phyloP scores from a whole-genome alignment of 2,888 invertebrate species.

The Drosophila monieri region DNA sequence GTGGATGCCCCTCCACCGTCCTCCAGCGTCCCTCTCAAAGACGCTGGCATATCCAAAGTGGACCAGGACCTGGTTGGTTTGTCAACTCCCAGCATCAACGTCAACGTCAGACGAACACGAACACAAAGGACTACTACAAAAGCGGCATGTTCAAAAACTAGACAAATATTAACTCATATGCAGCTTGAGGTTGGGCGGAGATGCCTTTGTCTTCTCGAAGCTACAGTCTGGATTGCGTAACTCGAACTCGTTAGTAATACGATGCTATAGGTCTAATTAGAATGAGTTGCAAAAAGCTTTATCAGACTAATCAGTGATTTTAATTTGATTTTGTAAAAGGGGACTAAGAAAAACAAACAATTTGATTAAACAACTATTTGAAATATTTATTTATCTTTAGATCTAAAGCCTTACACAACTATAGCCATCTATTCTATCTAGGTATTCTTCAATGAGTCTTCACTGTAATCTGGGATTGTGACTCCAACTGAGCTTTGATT shows the following conservation, averaged over 20 bases:
- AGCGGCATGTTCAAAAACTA: slow-evolving; percentile 69
- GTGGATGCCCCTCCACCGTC: slow-evolving; percentile 18
- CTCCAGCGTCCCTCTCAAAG: slow-evolving; percentile 21
- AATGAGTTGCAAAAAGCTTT: background rate
- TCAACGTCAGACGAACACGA: slow-evolving; percentile 49
- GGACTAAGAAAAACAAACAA: background rate
- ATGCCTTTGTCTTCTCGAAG: slow-evolving; percentile 27
- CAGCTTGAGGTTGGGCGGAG: slow-evolving; percentile 37
- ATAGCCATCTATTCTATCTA: too few species aligned
- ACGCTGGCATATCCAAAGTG: slow-evolving; percentile 41
- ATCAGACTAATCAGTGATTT: background rate
- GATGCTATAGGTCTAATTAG: background rate
- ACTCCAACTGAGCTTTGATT: slow-evolving; percentile 39
- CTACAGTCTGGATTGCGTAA: slow-evolving; percentile 6
- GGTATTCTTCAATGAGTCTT: background rate
- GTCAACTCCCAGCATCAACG: slow-evolving; percentile 32
- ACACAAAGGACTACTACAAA: slow-evolving; percentile 52
- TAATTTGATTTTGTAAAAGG: background rate
- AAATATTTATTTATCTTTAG: background rate
- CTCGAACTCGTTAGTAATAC: background rate
- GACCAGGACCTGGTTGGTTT: slow-evolving; percentile 46
- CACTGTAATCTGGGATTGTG: slow-evolving; percentile 27
- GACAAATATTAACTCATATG: slow-evolving; percentile 73
- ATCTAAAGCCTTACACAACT: too few species aligned
- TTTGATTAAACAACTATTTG: background rate